Percentiles rank a stretch among this genome's conserved stretches.
phyloP scores from a whole-genome alignment of 2,888 invertebrate genomes.

The Lydus trimaculatus region DNA sequence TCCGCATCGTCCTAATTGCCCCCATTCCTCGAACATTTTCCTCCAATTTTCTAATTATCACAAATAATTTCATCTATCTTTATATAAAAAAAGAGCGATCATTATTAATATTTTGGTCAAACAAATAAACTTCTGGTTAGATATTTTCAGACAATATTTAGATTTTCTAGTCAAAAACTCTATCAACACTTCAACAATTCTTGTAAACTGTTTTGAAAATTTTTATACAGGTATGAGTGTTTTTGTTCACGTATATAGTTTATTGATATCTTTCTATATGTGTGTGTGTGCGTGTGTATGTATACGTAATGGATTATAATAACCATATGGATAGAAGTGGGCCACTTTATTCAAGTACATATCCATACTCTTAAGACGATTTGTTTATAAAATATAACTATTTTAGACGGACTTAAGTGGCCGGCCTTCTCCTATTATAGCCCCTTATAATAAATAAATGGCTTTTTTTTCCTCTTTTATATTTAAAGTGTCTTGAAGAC shows the following conservation, averaged over 20 bases:
- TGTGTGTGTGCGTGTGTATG: slow-evolving; percentile 35
- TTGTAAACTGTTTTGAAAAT: slow-evolving; percentile 1
- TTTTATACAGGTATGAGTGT: slow-evolving; percentile 29
- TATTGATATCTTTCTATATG: background rate
- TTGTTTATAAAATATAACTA: slow-evolving; percentile 54
- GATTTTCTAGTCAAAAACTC: slow-evolving; percentile 40
- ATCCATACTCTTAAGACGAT: slow-evolving; percentile 47
- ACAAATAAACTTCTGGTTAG: slow-evolving; percentile 49
- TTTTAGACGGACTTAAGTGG: slow-evolving; percentile 53
- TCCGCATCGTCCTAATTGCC: slow-evolving; percentile 22
- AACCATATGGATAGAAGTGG: slow-evolving; percentile 55
- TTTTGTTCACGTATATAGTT: slow-evolving; percentile 44
- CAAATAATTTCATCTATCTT: background rate
- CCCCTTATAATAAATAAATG: background rate
- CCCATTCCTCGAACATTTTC: background rate
- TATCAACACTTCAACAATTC: slow-evolving; percentile 7
- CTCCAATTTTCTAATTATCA: background rate
- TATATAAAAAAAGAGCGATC: slow-evolving; percentile 1
- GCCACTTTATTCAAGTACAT: slow-evolving; percentile 53
- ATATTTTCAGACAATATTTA: slow-evolving; percentile 45
- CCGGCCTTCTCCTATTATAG: slow-evolving; percentile 19
- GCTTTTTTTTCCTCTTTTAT: background rate
- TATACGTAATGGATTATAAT: slow-evolving; percentile 49
- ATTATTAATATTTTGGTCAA: slow-evolving; percentile 43
- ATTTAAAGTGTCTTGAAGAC: background rate